Conservation (phyloP, 2,113 vertebrate genomes). For the Caretta caretta region DNA sequence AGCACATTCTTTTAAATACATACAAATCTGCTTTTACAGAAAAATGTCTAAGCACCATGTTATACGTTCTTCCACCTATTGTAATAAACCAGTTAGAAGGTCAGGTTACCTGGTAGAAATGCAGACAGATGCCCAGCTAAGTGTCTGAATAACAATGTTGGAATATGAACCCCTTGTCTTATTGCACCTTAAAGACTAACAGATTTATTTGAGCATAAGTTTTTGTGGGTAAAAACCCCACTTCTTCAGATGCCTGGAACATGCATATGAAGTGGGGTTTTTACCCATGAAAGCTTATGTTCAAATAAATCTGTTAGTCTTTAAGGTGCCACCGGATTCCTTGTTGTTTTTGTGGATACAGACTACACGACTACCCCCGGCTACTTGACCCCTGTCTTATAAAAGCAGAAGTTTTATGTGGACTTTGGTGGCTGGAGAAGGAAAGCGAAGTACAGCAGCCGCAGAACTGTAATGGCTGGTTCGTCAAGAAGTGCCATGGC, state of each 20-base stretch:
- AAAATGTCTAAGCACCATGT: rapidly evolving
- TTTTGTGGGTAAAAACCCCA: no score
- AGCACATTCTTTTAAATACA: background rate
- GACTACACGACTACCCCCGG: no score
- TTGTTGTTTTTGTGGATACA: no score
- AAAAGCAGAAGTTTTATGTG: background rate
- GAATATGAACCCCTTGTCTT: background rate
- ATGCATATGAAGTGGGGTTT: no score
- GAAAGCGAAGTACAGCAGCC: background rate
- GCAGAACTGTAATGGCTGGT: rapidly evolving
- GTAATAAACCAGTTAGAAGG: background rate
- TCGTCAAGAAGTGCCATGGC: rapidly evolving
- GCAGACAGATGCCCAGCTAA: background rate
- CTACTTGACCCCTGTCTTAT: background rate
- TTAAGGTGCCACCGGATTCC: no score
- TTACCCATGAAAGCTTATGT: no score
- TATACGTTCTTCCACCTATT: background rate
- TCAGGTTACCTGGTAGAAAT: constrained; percentile 15
- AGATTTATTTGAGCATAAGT: no score
- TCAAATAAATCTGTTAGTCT: no score
- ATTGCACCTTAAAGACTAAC: no score
- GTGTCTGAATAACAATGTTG: background rate
- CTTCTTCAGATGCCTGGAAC: no score
- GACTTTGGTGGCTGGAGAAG: background rate
- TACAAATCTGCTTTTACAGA: constrained; percentile 19